A percentile compares a stretch with the other conserved stretches of the same genome.
These are phyloP conservation scores for Helicoverpa assulta DNA, from an alignment of 2,888 invertebrate species.

Conservation along the genomic window DNA sequence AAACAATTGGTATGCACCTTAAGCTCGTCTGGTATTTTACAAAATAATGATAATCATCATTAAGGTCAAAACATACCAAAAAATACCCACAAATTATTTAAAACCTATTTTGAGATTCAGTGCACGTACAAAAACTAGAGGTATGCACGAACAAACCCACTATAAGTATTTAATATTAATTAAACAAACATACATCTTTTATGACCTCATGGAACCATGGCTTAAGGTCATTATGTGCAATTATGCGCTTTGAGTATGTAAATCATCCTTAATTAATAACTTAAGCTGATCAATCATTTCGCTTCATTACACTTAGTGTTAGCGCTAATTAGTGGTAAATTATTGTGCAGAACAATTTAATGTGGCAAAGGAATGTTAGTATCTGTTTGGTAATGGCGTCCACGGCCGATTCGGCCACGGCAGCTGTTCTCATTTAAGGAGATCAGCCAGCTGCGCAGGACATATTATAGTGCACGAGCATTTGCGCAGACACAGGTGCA, in stretches of 20 bases:
- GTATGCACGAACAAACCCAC: not conserved
- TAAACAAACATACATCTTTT: conserved; percentile 22
- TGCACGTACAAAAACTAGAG: not conserved
- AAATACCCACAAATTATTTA: conserved; percentile 14
- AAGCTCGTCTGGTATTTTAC: conserved; percentile 6
- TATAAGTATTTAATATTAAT: conserved; percentile 32
- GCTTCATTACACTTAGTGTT: conserved; percentile 44
- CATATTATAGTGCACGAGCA: no score
- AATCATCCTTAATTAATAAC: conserved; percentile 58
- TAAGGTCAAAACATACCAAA: conserved; percentile 7
- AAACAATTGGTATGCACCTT: conserved; percentile 24
- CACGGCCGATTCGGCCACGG: no score
- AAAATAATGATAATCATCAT: conserved; percentile 10
- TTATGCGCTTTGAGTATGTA: conserved; percentile 54
- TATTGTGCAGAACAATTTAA: conserved; percentile 18
- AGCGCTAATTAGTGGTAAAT: conserved; percentile 39
- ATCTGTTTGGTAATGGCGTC: not conserved
- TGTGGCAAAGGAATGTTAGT: not conserved
- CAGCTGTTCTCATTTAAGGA: no score
- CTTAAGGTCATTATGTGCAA: conserved; percentile 43
- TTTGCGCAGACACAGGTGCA: no score
- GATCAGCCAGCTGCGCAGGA: no score
- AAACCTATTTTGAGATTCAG: conserved; percentile 17
- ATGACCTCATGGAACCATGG: conserved; percentile 41
- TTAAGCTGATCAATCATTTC: conserved; percentile 57